Base-by-base conservation (phyloP, 2,113 vertebrate genomes). In the Osmerus eperlanus region DNA sequence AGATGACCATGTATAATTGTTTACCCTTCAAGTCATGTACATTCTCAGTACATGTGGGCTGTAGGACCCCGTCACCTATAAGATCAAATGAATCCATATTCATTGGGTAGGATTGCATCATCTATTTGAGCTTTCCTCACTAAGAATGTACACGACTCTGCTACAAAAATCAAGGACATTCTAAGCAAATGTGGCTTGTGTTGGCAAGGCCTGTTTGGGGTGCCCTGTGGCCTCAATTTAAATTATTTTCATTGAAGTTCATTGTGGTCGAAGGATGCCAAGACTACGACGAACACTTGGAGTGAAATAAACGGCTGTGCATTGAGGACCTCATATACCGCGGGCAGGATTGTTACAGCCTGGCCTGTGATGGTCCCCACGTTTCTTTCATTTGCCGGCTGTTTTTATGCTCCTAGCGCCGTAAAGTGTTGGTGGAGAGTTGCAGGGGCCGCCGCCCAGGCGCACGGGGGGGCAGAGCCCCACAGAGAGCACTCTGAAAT, bases 361-460 rank as follows among this genome's bases (percentile, higher is more conserved):
- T 3, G 2, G 52, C 28, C 19, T 32, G 69, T 62, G 66, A 69
- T 55, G 67, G 51, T 18, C 58, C 71, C 76, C 77, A 65, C 23
- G 72, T 67, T 78, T 75, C 71, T 78, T 82, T 78, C 14, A 71
- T 81, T 78, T 65, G 67, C 68, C 32, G 72, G 23, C 74, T 69
- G 58, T 72, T 74, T 76, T 78, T 77, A 65, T 67, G 62, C 63
- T 67, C 63, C 41, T 76, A 72, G 78, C 64, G 60, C 21, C 21
- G 58, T 70, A 73, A 78, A 83, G 67, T 23, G 28, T 68, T 5
- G 21, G 14, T 13, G 54, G 51, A 73, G 51, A 59, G 19, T 47
- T 23, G 71, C 32, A 36, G 73, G 25, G 21, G 52, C 47, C 61
- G 63, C 19, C 60, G 65, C 8, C 64, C 14, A 56, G 28, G 29